Evolutionary conservation across 2,888 invertebrate species (phyloP).

Genomic region (Platerodrilus igneus): DNA sequence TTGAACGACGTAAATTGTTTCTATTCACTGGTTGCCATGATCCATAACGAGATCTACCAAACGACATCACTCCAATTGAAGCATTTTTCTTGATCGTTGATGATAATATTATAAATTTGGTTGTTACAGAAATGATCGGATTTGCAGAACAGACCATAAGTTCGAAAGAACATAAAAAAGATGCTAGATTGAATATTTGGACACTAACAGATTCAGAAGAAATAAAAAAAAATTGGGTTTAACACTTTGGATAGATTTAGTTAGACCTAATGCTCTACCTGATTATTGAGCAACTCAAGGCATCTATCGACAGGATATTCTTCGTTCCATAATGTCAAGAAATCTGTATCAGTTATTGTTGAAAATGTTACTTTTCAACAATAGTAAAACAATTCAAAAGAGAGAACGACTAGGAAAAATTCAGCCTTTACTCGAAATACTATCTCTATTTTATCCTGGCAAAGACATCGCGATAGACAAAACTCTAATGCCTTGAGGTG

Average conservation of each 20-base stretch:
- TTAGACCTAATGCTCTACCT: constrained; percentile 5
- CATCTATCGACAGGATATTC: constrained; percentile 10
- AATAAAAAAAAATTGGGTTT: constrained; percentile 14
- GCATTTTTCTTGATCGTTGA: constrained; percentile 5
- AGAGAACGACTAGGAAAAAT: constrained; percentile 17
- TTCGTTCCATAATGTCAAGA: constrained; percentile 11
- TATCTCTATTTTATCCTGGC: constrained; percentile 10
- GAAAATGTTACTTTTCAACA: constrained; percentile 14
- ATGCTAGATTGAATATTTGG: constrained; percentile 8
- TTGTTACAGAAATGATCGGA: no score
- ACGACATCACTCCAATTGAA: constrained; percentile 6
- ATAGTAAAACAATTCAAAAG: constrained; percentile 15
- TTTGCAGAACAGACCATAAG: constrained; percentile 10
- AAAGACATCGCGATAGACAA: constrained; percentile 18
- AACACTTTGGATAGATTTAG: constrained; percentile 15
- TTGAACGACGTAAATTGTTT: constrained; percentile 9
- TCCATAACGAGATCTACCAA: constrained; percentile 8
- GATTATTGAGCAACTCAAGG: constrained; percentile 6
- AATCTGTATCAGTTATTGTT: constrained; percentile 15
- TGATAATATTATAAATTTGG: no score
- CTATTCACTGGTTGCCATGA: constrained; percentile 10
- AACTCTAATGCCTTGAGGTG: no score
- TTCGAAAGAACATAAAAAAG: not conserved
- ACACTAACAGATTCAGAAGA: constrained; percentile 14
- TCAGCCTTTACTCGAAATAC: constrained; percentile 11